Percentiles rank a stretch among this genome's conserved stretches.
phyloP scores from a whole-genome alignment of 1,140 invertebrate species.

The Neodiprion pinetum region DNA sequence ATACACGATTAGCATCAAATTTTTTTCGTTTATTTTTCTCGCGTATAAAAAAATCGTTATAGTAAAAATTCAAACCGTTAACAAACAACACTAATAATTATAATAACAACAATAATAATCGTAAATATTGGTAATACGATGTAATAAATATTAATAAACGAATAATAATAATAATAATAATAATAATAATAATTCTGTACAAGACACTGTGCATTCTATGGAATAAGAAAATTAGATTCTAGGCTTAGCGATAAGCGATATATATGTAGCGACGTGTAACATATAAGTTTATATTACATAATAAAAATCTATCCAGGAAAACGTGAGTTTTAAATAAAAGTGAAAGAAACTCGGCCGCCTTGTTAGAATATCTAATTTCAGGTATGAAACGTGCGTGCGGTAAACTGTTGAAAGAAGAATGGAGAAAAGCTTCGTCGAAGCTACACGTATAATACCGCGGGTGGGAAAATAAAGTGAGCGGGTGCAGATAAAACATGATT shows the following conservation, averaged over 20 bases:
- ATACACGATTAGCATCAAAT: too few species aligned
- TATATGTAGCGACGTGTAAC: slow-evolving; percentile 57
- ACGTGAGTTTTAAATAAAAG: neutral
- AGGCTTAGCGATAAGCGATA: slow-evolving; percentile 51
- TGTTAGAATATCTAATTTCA: neutral
- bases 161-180: slow-evolving; percentile 35
- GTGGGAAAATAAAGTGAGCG: neutral
- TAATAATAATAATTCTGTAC: slow-evolving; percentile 47
- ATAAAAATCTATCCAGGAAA: slow-evolving; percentile 57
- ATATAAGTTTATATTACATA: slow-evolving; percentile 62
- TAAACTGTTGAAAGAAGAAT: neutral
- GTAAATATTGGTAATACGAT: slow-evolving; percentile 22
- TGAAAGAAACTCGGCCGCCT: neutral
- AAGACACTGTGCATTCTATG: slow-evolving; percentile 56
- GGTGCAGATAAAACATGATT: neutral
- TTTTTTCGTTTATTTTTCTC: too few species aligned
- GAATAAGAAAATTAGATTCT: slow-evolving; percentile 49
- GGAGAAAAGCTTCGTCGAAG: neutral
- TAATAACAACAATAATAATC: neutral
- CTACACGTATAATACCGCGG: neutral
- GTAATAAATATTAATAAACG: slow-evolving; percentile 25
- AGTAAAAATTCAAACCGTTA: too few species aligned
- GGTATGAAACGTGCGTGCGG: neutral
- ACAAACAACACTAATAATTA: neutral
- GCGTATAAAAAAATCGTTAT: too few species aligned